Conservation (phyloP, 1,140 invertebrate genomes). For the Drosophila serrata region DNA sequence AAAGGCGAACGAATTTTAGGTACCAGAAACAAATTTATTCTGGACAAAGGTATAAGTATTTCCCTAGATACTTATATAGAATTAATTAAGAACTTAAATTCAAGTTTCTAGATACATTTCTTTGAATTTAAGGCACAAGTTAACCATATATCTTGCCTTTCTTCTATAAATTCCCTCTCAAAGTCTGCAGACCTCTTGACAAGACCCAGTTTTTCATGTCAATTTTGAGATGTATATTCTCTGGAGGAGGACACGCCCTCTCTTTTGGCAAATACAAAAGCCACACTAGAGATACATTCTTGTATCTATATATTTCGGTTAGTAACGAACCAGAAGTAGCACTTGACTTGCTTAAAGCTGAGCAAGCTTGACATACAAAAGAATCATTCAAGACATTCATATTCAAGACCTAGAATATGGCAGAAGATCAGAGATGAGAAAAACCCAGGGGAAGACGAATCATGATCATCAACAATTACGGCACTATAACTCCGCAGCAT, state of each 20-base stretch:
- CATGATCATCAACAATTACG: constrained; percentile 55
- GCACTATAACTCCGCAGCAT: constrained; percentile 73
- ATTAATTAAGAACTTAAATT: neutral
- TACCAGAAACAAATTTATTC: neutral
- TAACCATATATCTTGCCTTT: neutral
- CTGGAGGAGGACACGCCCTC: constrained; percentile 40
- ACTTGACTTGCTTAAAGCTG: constrained; percentile 48
- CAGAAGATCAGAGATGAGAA: constrained; percentile 4
- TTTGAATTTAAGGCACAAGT: neutral
- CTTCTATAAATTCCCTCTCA: neutral
- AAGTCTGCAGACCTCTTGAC: constrained; percentile 23
- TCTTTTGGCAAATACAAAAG: constrained; percentile 24
- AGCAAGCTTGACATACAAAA: constrained; percentile 40
- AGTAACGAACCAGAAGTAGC: constrained; percentile 46
- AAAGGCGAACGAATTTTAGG: neutral
- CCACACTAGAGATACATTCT: constrained; percentile 6
- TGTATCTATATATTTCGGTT: constrained; percentile 1
- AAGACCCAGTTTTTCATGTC: constrained; percentile 23
- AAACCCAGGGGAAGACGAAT: constrained; percentile 24
- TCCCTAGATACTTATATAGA: neutral
- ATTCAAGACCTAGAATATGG: constrained; percentile 30
- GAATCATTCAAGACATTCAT: constrained; percentile 29
- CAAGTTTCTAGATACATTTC: neutral
- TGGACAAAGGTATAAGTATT: neutral
- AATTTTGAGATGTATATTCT: constrained; percentile 34